Evolutionary conservation across 2,797 vertebrate species (phyloP), one percentile per base, ranked within the genome.

Genomic region (Ctenopoma kingsleyae): DNA sequence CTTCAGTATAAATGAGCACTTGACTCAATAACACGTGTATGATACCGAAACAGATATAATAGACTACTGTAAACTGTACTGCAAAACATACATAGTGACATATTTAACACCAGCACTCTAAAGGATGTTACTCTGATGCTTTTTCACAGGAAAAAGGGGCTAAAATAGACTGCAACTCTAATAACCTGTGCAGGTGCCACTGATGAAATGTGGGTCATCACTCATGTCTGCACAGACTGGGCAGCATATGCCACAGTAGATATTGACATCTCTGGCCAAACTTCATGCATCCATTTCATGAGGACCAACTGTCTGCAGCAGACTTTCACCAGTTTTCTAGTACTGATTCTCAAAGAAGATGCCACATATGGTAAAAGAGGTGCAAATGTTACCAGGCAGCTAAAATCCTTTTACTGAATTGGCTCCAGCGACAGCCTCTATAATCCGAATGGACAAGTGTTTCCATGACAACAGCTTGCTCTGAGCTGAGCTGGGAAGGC

Each of bases 381-480:
- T 30, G 6, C 50, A 62, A 73, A 78, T 57, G 63, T 78, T 71
- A 76, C 61, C 40, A 61, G 53, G 64, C 56, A 36, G 63, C 60
- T 77, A 68, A 81, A 89, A 84, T 70, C 76, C 59, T 75, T 81
- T 58, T 67, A 67, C 76, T 70, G 73, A 85, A 87, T 78, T 82
- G 81, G 74, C 76, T 84, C 67, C 79, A 43, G 76, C 78, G 81
- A 70, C 80, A 76, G 70, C 60, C 46, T 70, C 74, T 35, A 25
- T 86, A 89, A 87, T 86, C 84, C 69, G 2, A 76, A 82, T 74
- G 83, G 86, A 84, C 81, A 90, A 78, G 83, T 80, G 89, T 91
- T 91, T 68, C 84, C 80, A 89, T 90, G 87, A 85, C 87, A 86
- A 91, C 87, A 74, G 81, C 77, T 86, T 84, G 67, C 82, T 76